Base-by-base conservation (phyloP, 2,888 invertebrate species). In the Drosophila tanythrix region DNA sequence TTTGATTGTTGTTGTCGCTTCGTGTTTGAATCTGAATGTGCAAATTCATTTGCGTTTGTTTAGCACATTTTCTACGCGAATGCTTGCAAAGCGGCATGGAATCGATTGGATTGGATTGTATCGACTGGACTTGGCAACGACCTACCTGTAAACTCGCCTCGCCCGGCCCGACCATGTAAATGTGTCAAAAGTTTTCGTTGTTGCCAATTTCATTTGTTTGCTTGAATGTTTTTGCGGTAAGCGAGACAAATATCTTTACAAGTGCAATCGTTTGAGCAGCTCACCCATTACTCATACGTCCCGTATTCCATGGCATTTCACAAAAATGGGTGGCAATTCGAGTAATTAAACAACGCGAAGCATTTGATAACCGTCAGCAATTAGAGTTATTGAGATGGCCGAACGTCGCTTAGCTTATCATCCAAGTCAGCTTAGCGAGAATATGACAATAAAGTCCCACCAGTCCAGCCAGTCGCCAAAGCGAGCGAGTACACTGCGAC, bases 11-110 rank as follows among this genome's bases (percentile, higher is more conserved):
- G 66, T 76, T 82, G 85, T 87, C 77, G 77, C 69, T 83, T 77
- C 71, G 76, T 61, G 66, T 86, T 82, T 82, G 65, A 74, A 84
- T 87, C 85, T 63, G 68, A 87, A 84, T 89, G 79, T 89, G 89
- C 79, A 79, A 88, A 89, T 85, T 89, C 67, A 79, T 88, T 88
- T 77, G 86, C 77, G 76, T 89, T 87, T 85, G 74, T 58, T 89
- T 89, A 85, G 86, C 88, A 80, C 83, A 82, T 88, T 87, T 88
- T 82, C 76, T 68, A 82, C 31, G 75, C 73, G 82, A 84, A 70
- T 82, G 84, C 59, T 72, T 71, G 76, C 57, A 70, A 64, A 64
- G 43, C 56, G 46, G 59, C 21, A 46, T 33, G 61, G 40, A 57
- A 36, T 62, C 57, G 77, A 73, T 56, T 36, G 57, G 21, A 57